Conservation (phyloP, 2,888 invertebrate genomes). For the Lithophane ornitopus region DNA sequence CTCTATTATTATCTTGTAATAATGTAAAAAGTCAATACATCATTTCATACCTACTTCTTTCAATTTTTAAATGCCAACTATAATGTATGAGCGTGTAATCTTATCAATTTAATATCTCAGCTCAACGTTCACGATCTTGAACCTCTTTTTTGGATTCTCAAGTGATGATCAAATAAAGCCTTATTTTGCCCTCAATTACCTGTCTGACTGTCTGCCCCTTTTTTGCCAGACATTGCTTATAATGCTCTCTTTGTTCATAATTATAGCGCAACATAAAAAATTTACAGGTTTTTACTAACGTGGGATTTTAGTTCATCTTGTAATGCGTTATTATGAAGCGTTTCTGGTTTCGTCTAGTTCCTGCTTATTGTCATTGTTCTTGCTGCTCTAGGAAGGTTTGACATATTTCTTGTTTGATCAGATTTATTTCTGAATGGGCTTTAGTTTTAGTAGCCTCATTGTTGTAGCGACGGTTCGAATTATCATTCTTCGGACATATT, state of each 20-base stretch:
- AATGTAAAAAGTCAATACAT: neutral
- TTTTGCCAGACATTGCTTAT: conserved; percentile 52
- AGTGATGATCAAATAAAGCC: conserved; percentile 51
- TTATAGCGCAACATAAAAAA: conserved; percentile 58
- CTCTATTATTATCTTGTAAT: too few relatives aligned
- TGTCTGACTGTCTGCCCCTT: conserved; percentile 48
- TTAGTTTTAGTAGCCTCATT: conserved; percentile 24
- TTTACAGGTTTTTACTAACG: conserved; percentile 63
- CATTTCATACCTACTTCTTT: too few relatives aligned
- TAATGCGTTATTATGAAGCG: conserved; percentile 56
- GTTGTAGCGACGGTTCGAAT: neutral
- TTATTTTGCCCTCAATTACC: conserved; percentile 52
- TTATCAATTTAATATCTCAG: conserved; percentile 8
- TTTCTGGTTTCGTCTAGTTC: conserved; percentile 67
- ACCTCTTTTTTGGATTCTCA: conserved; percentile 49
- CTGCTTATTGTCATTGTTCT: conserved; percentile 64
- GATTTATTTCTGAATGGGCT: conserved; percentile 44
- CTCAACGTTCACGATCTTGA: conserved; percentile 10
- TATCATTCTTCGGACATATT: neutral
- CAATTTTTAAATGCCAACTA: neutral
- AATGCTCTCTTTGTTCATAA: conserved; percentile 62
- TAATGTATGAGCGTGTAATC: neutral
- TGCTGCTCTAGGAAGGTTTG: conserved; percentile 51
- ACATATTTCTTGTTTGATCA: conserved; percentile 29
- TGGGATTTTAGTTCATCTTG: conserved; percentile 64